These are phyloP conservation scores for Agraylea sexmaculata DNA, from an alignment of 1,140 invertebrate species.

Conservation along the genomic window DNA sequence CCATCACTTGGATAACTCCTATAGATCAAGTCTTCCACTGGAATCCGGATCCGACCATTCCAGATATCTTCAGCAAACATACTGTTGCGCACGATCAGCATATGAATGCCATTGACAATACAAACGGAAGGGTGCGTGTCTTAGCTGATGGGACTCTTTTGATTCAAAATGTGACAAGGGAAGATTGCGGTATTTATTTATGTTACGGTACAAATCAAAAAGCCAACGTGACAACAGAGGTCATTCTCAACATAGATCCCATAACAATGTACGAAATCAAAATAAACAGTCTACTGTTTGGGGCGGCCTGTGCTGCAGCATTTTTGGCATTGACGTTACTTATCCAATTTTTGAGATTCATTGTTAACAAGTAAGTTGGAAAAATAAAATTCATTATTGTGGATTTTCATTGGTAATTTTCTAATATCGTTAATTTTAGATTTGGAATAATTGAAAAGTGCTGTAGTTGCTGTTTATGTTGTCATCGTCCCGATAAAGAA, in stretches of 20 bases:
- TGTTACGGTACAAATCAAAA: slow-evolving; percentile 77
- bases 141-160: slow-evolving; percentile 42
- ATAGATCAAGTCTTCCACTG: slow-evolving; percentile 54
- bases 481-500: slow-evolving; percentile 41
- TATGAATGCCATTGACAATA: slow-evolving; percentile 35
- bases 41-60: slow-evolving; percentile 54
- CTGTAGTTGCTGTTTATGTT: slow-evolving; percentile 51
- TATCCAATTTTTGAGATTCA: slow-evolving; percentile 57
- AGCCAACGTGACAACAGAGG: slow-evolving; percentile 59
- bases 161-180: slow-evolving; percentile 45
- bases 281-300: slow-evolving; percentile 71
- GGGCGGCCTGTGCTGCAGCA: slow-evolving; percentile 59
- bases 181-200: slow-evolving; percentile 77
- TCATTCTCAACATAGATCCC: slow-evolving; percentile 67
- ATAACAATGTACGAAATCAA: slow-evolving; percentile 71
- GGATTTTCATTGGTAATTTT: too few relatives aligned
- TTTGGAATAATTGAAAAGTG: slow-evolving; percentile 52
- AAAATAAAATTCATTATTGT: slow-evolving; percentile 3
- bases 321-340: slow-evolving; percentile 71
- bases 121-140: slow-evolving; percentile 40
- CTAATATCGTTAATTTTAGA: slow-evolving; percentile 37
- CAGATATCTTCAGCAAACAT: slow-evolving; percentile 53
- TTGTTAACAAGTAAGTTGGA: slow-evolving; percentile 55
- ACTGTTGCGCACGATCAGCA: slow-evolving; percentile 44
- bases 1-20: slow-evolving; percentile 79